phyloP scores from a whole-genome alignment of 2,888 invertebrate genomes.

The Fragum sueziense region DNA sequence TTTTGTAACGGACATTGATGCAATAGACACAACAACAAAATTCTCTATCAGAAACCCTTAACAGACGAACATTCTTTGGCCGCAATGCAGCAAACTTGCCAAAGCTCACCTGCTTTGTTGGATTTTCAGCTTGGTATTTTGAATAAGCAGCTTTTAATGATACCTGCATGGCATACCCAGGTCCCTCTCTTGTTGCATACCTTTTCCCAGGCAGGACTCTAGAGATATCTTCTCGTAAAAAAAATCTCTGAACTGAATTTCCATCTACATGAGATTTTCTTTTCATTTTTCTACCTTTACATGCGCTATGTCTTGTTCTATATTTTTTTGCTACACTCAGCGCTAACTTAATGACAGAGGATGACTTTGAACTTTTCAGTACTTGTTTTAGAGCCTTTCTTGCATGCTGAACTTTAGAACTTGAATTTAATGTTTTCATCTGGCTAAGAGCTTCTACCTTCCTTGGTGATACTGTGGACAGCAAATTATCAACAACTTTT shows the following conservation, averaged over 20 bases:
- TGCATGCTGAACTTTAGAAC: slow-evolving; percentile 30
- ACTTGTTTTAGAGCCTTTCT: slow-evolving; percentile 38
- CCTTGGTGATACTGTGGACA: slow-evolving; percentile 45
- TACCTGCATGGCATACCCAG: slow-evolving; percentile 37
- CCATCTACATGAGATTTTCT: slow-evolving; percentile 33
- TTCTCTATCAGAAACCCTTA: slow-evolving; percentile 29
- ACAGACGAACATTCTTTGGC: slow-evolving; percentile 37
- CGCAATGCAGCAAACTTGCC: slow-evolving; percentile 45
- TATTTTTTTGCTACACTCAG: slow-evolving; percentile 30
- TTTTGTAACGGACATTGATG: slow-evolving; percentile 40
- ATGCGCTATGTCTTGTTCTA: slow-evolving; percentile 34
- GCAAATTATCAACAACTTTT: slow-evolving; percentile 30
- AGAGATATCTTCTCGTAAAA: slow-evolving; percentile 35
- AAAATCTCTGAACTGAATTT: slow-evolving; percentile 34
- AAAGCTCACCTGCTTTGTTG: slow-evolving; percentile 32
- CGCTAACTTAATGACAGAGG: slow-evolving; percentile 23
- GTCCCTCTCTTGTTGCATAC: slow-evolving; percentile 41
- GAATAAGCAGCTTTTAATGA: slow-evolving; percentile 37
- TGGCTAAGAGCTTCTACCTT: slow-evolving; percentile 35
- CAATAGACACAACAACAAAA: slow-evolving; percentile 44
- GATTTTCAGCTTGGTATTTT: slow-evolving; percentile 34
- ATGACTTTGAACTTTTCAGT: slow-evolving; percentile 34
- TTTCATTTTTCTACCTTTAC: slow-evolving; percentile 30
- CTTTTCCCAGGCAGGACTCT: slow-evolving; percentile 38
- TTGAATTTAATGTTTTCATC: slow-evolving; percentile 36